Evolutionary conservation across 2,797 vertebrate genomes (phyloP).

Genomic region (Chanos chanos): DNA sequence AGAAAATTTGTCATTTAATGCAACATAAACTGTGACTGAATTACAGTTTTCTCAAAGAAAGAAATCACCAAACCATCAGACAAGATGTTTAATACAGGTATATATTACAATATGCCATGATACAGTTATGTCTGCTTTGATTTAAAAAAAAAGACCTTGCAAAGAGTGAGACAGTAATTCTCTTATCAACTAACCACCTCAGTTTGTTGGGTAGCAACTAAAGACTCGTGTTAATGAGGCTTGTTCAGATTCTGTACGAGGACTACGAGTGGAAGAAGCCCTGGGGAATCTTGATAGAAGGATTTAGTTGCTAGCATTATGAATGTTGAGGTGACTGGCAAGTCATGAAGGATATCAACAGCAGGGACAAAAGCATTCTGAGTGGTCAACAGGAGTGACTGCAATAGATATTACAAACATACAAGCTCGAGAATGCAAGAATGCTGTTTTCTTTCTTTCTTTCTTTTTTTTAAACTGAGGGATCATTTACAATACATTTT

Average conservation of each 20-base stretch:
- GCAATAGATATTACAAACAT: conserved; percentile 2
- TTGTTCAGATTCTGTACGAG: conserved; percentile 51
- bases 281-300: not conserved
- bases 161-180: conserved; percentile 76
- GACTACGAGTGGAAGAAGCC: too few relatives aligned
- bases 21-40: conserved; percentile 86
- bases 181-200: conserved; percentile 81
- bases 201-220: conserved; percentile 76
- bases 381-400: not conserved
- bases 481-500: too few relatives aligned
- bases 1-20: conserved; percentile 92
- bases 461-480: too few relatives aligned
- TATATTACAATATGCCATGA: conserved; percentile 95
- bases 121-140: conserved; percentile 83
- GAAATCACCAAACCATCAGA: conserved; percentile 83
- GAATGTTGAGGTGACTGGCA: not conserved
- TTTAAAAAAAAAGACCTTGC: conserved; percentile 83
- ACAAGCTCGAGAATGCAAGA: too few relatives aligned
- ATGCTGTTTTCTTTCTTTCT: too few relatives aligned
- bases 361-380: not conserved
- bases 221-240: conserved; percentile 65
- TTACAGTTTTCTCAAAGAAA: conserved; percentile 86
- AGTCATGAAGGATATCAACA: not conserved
- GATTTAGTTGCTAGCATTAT: not conserved
- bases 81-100: conserved; percentile 87